Evolutionary conservation across 2,888 invertebrate species (phyloP), one percentile per base, ranked within the genome.

Genomic region (Caenorhabditis macrosperma): DNA sequence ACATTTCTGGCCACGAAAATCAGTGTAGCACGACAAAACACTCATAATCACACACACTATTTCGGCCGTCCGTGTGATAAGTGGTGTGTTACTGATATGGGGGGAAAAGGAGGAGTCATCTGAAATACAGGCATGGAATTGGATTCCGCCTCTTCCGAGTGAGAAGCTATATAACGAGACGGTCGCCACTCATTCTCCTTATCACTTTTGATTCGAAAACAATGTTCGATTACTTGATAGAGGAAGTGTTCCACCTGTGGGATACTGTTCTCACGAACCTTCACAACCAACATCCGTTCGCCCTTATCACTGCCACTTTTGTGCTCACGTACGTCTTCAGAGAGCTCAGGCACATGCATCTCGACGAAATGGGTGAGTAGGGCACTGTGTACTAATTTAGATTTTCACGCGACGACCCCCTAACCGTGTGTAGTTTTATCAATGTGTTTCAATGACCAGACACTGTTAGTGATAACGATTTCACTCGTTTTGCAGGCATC

Each of bases 321-420:
- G 6, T 68, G 15, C 30, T 69, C 4, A 72, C 81, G 4, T 81
- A 71, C 63, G 10, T 78, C 20, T 44, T 26, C 22, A 68, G 71
- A 2, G 63, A 78, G 22, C 22, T 84, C 44, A 75, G 75, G 57
- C 78, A 81, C 66, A 72, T 84, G 79, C 79, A 84, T 38, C 50
- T 55, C 1, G 82, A 82, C 66, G 84, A 84, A 55, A 60, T 78
- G 33, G 82, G 84, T 84, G 46, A 66, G 74, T 38, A 1, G n/a
- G 26, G 17, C 2, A 35, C 26, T 17, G 10, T 9, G n/a, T 46
- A 9, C n/a, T 22, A 63, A 12, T 12, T 10, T 48, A n/a, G 17
- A 3, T n/a, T 44, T 17, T 44, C 17, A 17, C 9, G 44, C n/a
- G 2, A 46, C 17, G 50, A 46, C 33, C 44, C 20, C n/a, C 20